Evolutionary conservation across 2,113 vertebrate genomes (phyloP).

Genomic region (Camelus dromedarius): DNA sequence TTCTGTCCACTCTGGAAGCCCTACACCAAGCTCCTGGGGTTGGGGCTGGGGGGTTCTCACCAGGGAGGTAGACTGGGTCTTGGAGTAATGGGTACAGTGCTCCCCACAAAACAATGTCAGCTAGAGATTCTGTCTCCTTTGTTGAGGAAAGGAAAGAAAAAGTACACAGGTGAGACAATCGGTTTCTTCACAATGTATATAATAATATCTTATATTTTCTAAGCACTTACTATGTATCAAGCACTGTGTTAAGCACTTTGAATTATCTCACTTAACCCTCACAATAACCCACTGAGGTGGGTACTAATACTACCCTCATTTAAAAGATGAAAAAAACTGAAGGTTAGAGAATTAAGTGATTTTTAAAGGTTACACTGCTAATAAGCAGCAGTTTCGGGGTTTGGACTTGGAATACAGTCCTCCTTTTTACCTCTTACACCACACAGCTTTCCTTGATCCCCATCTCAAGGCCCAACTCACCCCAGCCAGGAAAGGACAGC

Average conservation of each 20-base stretch:
- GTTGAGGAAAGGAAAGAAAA: not conserved
- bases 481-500: conserved; percentile 88
- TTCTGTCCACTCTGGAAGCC: not conserved
- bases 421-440: not conserved
- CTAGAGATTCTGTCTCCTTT: conserved; percentile 90
- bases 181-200: not conserved
- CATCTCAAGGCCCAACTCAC: conserved; percentile 84
- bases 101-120: conserved; percentile 94
- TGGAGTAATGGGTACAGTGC: conserved; percentile 90
- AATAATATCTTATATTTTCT: not conserved
- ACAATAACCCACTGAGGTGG: not conserved
- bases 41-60: conserved; percentile 72
- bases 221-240: not conserved
- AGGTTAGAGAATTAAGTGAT: not conserved
- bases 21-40: fast-evolving
- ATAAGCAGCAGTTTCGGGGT: not conserved
- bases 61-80: conserved; percentile 83
- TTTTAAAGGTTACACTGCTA: conserved; percentile 12
- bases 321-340: conserved; percentile 15
- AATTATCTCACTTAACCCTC: not conserved
- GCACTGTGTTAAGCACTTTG: not conserved
- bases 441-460: not conserved
- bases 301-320: not conserved
- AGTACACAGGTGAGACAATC: not conserved
- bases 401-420: not conserved